phyloP scores from a whole-genome alignment of 2,113 vertebrate species.

The Pimephales promelas region DNA sequence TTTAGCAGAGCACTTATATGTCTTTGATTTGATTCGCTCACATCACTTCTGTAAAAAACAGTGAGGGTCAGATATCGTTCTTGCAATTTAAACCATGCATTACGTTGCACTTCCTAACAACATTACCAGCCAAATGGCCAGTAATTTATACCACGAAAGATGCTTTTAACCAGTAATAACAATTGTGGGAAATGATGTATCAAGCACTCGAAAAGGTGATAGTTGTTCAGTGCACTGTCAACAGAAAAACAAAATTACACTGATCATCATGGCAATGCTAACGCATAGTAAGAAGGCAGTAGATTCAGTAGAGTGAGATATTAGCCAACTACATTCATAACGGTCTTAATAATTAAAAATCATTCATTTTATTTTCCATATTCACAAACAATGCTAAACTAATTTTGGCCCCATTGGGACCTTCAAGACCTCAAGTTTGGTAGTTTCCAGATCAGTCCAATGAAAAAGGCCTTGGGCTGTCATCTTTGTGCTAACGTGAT shows the following conservation, averaged over 20 bases:
- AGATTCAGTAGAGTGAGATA: background rate
- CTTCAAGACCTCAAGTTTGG: background rate
- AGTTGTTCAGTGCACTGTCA: background rate
- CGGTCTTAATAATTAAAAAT: background rate
- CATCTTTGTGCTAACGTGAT: constrained; percentile 41
- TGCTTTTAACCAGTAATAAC: background rate
- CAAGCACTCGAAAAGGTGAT: background rate
- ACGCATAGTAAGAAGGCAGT: background rate
- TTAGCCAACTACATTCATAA: background rate
- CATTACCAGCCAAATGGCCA: constrained; percentile 18
- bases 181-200: background rate
- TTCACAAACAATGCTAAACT: background rate
- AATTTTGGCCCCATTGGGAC: background rate
- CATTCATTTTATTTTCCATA: background rate
- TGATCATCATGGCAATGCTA: background rate
- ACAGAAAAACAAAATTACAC: background rate
- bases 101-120: constrained; percentile 7
- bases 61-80: background rate
- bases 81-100: constrained; percentile 5
- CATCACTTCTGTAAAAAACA: constrained; percentile 16
- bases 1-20: background rate
- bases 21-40: constrained; percentile 1
- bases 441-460: background rate
- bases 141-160: background rate
- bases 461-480: constrained; percentile 13